These are phyloP conservation scores for Eidolon helvum DNA, from an alignment of 2,113 vertebrate genomes.

Conservation along the genomic window DNA sequence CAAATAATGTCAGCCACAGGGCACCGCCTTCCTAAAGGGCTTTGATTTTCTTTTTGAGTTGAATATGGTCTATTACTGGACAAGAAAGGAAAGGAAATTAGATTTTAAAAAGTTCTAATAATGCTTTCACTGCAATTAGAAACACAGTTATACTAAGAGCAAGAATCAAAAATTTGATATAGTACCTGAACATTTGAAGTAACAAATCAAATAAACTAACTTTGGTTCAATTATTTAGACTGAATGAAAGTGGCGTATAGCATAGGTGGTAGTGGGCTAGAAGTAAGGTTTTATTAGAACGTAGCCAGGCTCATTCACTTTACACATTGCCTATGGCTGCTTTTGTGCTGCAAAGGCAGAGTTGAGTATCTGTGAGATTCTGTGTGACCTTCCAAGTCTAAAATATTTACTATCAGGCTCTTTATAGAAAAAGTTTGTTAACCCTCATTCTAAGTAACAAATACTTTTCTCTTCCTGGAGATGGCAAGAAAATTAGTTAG, in stretches of 20 bases:
- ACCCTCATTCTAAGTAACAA: neutral
- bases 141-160: neutral
- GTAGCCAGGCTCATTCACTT: neutral
- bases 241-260: neutral
- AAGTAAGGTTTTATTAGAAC: neutral
- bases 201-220: neutral
- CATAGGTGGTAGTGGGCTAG: neutral
- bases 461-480: neutral
- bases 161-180: neutral
- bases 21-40: neutral
- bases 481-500: neutral
- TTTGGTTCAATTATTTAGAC: neutral
- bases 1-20: neutral
- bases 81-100: neutral
- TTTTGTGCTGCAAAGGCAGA: neutral
- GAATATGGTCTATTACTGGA: neutral
- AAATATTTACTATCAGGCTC: neutral
- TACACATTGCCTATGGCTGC: neutral
- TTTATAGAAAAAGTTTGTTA: neutral
- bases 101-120: neutral
- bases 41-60: neutral
- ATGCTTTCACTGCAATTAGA: neutral
- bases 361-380: neutral
- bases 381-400: neutral
- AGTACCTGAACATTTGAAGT: neutral